Base-by-base conservation (phyloP, 2,113 vertebrate genomes). In the Rhizomys pruinosus region DNA sequence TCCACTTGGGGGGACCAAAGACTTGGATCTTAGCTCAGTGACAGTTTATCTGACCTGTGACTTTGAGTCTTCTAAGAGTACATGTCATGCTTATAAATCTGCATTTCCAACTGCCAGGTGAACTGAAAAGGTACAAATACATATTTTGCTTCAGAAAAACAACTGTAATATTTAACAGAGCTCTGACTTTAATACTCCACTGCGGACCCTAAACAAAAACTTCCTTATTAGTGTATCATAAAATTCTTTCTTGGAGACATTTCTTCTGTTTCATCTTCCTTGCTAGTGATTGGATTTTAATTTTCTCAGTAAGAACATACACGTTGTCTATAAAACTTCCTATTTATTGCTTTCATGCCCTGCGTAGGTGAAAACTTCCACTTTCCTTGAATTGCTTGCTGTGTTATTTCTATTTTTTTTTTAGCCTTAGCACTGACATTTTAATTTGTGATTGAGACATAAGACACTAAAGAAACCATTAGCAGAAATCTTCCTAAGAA, bases 401-500 rank as follows among this genome's bases (percentile, higher is more conserved):
- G n/a, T n/a, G n/a, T n/a, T n/a, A n/a, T n/a, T n/a, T n/a, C n/a
- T n/a, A n/a, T n/a, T n/a, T n/a, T n/a, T 55, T 84, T 91, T 68
- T 76, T 86, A 32, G 55, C 80, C 23, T 81, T 42, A 37, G 42
- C 29, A 66, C 0, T 69, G 64, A 59, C 47, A 77, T 76, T 84
- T 71, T 76, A 61, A 37, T 77, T 90, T 94, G 17, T 94, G 11
- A 79, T 84, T 89, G 72, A 69, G 16, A 84, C n/a, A 61, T 47
- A 71, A 76, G 84, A 52, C 37, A 37, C 66, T 84, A 84, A 92
- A 81, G 32, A 86, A 88, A 66, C 55, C 69, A 72, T 84, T 32
- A 55, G 42, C 57, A 88, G 66, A 93, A 92, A 52, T 17, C 63
- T 61, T 76, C 61, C 82, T 74, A 81, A 93, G 91, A 76, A n/a